A percentile compares a stretch with the other conserved stretches of the same genome.
Evolutionary conservation across 2,888 invertebrate species (phyloP).

Genomic region (Tetanocera ferruginea): DNA sequence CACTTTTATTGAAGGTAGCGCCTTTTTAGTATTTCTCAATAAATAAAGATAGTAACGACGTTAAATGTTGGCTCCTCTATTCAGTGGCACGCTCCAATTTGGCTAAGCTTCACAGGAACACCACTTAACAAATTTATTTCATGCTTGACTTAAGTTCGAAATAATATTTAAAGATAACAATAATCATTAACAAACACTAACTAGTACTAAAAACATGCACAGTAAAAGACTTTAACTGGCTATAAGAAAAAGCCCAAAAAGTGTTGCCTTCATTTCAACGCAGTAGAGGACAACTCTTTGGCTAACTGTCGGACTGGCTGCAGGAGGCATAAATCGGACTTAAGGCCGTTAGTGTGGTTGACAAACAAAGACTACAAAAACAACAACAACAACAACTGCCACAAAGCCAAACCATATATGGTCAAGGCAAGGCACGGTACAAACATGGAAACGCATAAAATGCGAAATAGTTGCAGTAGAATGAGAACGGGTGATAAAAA

Average conservation of each 20-base stretch:
- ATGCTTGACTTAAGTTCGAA: background rate
- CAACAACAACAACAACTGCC: background rate
- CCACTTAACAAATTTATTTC: no score
- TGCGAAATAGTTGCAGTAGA: background rate
- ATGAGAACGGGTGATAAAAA: background rate
- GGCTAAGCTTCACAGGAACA: no score
- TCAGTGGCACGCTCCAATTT: no score
- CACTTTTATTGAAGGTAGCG: no score
- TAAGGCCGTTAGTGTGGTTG: conserved; percentile 21
- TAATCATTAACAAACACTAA: background rate
- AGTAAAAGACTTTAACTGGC: background rate
- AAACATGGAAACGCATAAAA: background rate
- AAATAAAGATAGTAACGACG: no score
- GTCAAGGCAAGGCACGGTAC: background rate
- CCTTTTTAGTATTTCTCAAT: no score
- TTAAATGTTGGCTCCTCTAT: no score
- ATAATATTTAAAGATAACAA: background rate
- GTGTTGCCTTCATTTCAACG: background rate
- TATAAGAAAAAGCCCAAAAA: background rate
- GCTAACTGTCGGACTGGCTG: background rate
- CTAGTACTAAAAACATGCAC: background rate
- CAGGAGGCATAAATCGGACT: conserved; percentile 28
- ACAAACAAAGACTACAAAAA: background rate
- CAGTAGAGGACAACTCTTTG: background rate
- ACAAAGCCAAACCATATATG: conserved; percentile 11